These are phyloP conservation scores for Corydoras maculifer DNA, from an alignment of 2,113 vertebrate genomes.

Conservation along the genomic window DNA sequence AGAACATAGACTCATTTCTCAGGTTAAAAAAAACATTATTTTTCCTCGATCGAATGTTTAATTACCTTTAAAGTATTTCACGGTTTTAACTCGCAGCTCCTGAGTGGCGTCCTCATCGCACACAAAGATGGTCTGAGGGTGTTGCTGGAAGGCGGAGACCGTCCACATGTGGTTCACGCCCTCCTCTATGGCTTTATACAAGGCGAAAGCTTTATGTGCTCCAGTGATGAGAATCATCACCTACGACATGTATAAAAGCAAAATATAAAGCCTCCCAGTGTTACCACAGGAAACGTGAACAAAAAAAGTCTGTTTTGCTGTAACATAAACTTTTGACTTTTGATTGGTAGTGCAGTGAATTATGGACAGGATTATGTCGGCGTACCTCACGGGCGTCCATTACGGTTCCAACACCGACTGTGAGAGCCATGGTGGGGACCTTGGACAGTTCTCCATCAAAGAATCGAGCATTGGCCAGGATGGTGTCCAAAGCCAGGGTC, in stretches of 20 bases:
- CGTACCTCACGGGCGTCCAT: constrained; percentile 95
- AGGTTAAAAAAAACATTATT: too few species aligned
- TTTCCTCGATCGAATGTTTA: too few species aligned
- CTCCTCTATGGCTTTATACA: constrained; percentile 96
- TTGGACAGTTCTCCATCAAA: constrained; percentile 86
- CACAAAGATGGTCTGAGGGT: constrained; percentile 83
- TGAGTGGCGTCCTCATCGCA: constrained; percentile 94
- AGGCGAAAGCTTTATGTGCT: constrained; percentile 89
- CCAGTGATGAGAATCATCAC: constrained; percentile 98
- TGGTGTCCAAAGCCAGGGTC: constrained; percentile 91
- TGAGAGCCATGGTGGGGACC: constrained; percentile 94
- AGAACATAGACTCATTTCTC: not conserved
- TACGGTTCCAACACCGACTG: constrained; percentile 93
- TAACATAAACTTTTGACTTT: too few species aligned
- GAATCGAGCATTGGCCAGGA: constrained; percentile 90
- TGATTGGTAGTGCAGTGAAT: too few species aligned
- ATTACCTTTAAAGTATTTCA: constrained; percentile 93
- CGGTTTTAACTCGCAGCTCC: constrained; percentile 89
- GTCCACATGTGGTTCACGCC: constrained; percentile 98
- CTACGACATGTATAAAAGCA: constrained; percentile 49
- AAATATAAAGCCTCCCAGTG: too few species aligned
- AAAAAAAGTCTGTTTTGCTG: too few species aligned
- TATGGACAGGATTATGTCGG: not conserved
- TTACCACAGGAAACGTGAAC: too few species aligned
- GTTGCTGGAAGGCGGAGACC: constrained; percentile 95